A percentile compares a stretch with the other conserved stretches of the same genome.
These are phyloP conservation scores for Ophthalmolycus amberensis DNA, from an alignment of 2,113 vertebrate species.

Conservation along the genomic window DNA sequence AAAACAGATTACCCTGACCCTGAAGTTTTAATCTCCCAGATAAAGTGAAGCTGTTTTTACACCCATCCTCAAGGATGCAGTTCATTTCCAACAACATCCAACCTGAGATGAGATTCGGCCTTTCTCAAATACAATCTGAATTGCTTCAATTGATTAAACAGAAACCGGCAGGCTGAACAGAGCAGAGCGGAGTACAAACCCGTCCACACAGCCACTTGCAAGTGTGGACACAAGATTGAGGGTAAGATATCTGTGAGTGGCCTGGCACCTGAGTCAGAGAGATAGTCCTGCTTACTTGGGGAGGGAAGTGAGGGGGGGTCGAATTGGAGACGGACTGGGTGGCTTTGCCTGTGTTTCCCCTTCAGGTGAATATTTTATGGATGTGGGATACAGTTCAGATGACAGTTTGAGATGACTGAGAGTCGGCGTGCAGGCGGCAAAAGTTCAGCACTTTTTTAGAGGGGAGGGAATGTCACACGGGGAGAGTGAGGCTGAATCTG, in stretches of 20 bases:
- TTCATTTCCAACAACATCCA: constrained; percentile 67
- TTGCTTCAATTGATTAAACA: constrained; percentile 76
- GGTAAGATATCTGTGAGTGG: constrained; percentile 72
- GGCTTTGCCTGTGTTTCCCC: constrained; percentile 61
- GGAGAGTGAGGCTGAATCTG: constrained; percentile 44
- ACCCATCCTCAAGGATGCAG: constrained; percentile 60
- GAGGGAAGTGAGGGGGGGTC: background rate
- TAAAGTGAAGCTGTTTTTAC: constrained; percentile 67
- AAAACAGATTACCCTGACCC: constrained; percentile 65
- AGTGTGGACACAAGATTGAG: constrained; percentile 78
- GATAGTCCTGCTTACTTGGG: constrained; percentile 64
- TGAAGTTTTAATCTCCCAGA: constrained; percentile 71
- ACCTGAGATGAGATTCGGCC: constrained; percentile 64
- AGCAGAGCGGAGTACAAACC: constrained; percentile 70
- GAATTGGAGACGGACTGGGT: constrained; percentile 49
- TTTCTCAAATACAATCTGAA: constrained; percentile 72
- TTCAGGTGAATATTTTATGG: constrained; percentile 74
- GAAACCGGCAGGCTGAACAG: constrained; percentile 70
- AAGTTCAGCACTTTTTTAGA: constrained; percentile 72
- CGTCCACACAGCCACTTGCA: constrained; percentile 59
- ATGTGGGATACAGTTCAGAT: constrained; percentile 63
- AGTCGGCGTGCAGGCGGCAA: constrained; percentile 37
- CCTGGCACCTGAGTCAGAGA: constrained; percentile 69
- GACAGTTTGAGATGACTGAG: constrained; percentile 70
- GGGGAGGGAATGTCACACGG: constrained; percentile 34